Conservation (phyloP, 2,113 vertebrate species). For the Jaculus jaculus region DNA sequence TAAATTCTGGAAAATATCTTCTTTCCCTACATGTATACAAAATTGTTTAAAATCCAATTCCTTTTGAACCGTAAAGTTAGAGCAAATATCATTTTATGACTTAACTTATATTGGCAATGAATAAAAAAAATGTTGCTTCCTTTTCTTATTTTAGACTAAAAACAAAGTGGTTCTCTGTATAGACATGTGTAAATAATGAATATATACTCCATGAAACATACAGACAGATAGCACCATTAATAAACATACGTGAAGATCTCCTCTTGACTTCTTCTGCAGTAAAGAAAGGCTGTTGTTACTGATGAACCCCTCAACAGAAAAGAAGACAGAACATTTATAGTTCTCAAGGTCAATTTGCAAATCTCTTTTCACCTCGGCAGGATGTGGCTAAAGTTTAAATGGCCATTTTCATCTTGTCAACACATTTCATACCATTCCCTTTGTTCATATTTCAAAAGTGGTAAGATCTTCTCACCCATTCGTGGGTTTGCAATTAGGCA, state of each 20-base stretch:
- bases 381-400: conserved; percentile 30
- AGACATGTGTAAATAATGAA: conserved; percentile 33
- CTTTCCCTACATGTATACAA: not conserved
- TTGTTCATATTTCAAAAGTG: conserved; percentile 13
- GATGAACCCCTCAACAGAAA: conserved; percentile 1
- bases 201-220: not conserved
- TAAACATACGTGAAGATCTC: not conserved
- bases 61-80: not conserved
- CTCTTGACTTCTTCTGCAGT: not conserved
- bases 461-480: not conserved
- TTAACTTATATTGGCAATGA: not conserved
- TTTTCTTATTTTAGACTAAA: not conserved
- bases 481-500: conserved; percentile 8
- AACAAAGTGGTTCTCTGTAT: not conserved
- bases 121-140: not conserved
- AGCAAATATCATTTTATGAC: not conserved
- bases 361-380: conserved; percentile 20
- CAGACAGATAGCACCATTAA: not conserved
- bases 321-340: not conserved
- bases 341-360: conserved; percentile 32
- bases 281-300: not conserved
- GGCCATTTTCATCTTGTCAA: conserved; percentile 60
- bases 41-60: conserved; percentile 6
- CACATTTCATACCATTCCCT: not conserved
- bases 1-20: not conserved